phyloP scores from a whole-genome alignment of 2,113 vertebrate genomes.

The Pontoporia blainvillei region DNA sequence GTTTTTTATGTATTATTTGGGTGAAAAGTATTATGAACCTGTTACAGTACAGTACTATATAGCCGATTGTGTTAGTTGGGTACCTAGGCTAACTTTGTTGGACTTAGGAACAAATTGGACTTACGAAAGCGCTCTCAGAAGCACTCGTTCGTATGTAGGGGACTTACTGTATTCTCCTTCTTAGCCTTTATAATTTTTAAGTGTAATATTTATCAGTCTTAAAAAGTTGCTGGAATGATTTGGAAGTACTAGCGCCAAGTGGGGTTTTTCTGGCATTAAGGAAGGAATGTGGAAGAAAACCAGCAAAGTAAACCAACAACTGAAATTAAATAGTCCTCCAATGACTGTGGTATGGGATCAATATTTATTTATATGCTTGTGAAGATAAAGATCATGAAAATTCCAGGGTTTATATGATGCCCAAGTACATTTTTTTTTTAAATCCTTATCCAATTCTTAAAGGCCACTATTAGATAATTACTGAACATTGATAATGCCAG shows the following conservation, averaged over 20 bases:
- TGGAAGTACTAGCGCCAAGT: slow-evolving; percentile 35
- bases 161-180: neutral
- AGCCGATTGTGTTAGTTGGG: too few species aligned
- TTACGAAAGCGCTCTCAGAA: too few species aligned
- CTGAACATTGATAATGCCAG: slow-evolving; percentile 20
- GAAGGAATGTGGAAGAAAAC: slow-evolving; percentile 49
- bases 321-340: neutral
- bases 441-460: neutral
- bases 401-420: neutral
- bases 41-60: too few species aligned
- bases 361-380: neutral
- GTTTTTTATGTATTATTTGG: too few species aligned
- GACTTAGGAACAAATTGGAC: too few species aligned
- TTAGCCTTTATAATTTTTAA: neutral
- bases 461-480: slow-evolving; percentile 16
- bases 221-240: slow-evolving; percentile 43
- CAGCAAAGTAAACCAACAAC: neutral
- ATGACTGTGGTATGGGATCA: neutral
- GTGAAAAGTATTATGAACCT: too few species aligned
- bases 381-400: neutral
- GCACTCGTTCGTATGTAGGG: too few species aligned
- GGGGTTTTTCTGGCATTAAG: slow-evolving; percentile 28
- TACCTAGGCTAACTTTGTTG: too few species aligned
- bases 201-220: slow-evolving; percentile 26
- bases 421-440: neutral